phyloP scores from a whole-genome alignment of 2,888 invertebrate species.

The Coenonympha glycerion region DNA sequence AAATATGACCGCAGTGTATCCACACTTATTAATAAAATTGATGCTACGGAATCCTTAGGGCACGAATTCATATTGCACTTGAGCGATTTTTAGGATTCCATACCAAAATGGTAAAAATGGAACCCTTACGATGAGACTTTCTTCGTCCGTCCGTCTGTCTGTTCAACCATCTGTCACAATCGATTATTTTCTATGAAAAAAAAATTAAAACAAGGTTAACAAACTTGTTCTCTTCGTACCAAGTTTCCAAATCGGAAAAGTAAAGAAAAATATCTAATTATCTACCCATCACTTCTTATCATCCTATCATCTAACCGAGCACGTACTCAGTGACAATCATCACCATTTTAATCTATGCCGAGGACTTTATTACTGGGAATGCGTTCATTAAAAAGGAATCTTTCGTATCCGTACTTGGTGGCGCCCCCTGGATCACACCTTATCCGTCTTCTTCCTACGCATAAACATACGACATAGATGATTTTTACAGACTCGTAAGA shows the following conservation, averaged over 20 bases:
- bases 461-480: neutral
- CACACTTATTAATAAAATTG: no score
- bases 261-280: no score
- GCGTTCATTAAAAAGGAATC: constrained; percentile 42
- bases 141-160: no score
- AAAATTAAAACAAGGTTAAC: neutral
- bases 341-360: constrained; percentile 31
- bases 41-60: no score
- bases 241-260: constrained; percentile 23
- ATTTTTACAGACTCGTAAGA: no score
- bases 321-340: constrained; percentile 26
- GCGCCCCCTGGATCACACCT: constrained; percentile 33
- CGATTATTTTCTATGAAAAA: no score
- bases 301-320: constrained; percentile 17
- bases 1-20: no score
- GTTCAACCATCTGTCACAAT: no score
- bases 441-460: constrained; percentile 28
- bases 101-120: no score
- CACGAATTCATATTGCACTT: no score
- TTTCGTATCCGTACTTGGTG: constrained; percentile 40
- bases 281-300: constrained; percentile 16
- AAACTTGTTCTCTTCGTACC: constrained; percentile 5
- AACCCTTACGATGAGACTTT: no score
- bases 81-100: no score
- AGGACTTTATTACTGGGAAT: constrained; percentile 34